Evolutionary conservation across 2,797 vertebrate genomes (phyloP).

Genomic region (Diglossa cyanea): DNA sequence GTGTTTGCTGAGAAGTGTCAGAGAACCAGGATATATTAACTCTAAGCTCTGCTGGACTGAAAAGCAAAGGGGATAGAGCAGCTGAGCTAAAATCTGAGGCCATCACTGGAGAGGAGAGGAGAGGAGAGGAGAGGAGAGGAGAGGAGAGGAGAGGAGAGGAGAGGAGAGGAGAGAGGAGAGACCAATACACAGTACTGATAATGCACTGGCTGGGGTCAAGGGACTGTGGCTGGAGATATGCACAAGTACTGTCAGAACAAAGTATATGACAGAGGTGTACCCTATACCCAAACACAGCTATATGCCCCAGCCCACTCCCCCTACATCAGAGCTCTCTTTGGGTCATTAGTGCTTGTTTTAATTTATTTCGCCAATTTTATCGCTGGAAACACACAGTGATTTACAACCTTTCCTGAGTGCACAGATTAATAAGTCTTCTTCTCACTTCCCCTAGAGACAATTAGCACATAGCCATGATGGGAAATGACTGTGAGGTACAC

Average conservation of each 20-base stretch:
- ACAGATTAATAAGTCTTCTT: slow-evolving; percentile 69
- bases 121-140: background rate
- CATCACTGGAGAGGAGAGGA: background rate
- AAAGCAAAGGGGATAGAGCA: background rate
- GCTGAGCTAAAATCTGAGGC: background rate
- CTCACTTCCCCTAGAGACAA: slow-evolving; percentile 68
- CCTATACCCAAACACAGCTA: background rate
- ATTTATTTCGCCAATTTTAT: slow-evolving; percentile 73
- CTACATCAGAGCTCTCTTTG: slow-evolving; percentile 61
- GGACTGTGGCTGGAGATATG: background rate
- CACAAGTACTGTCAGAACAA: background rate
- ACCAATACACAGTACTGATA: background rate
- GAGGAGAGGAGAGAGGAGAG: background rate
- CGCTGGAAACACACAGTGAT: slow-evolving; percentile 64
- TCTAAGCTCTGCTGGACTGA: background rate
- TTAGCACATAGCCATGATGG: slow-evolving; percentile 63
- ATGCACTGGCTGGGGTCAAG: background rate
- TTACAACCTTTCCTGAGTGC: slow-evolving; percentile 62
- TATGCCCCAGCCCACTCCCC: slow-evolving; percentile 31
- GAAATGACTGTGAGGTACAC: slow-evolving; percentile 48
- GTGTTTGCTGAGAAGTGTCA: background rate
- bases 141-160: background rate
- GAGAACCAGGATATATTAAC: background rate
- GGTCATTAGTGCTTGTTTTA: slow-evolving; percentile 73
- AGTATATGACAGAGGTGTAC: background rate